Conservation (phyloP, 2,797 vertebrate genomes). For the Clamator glandarius region DNA sequence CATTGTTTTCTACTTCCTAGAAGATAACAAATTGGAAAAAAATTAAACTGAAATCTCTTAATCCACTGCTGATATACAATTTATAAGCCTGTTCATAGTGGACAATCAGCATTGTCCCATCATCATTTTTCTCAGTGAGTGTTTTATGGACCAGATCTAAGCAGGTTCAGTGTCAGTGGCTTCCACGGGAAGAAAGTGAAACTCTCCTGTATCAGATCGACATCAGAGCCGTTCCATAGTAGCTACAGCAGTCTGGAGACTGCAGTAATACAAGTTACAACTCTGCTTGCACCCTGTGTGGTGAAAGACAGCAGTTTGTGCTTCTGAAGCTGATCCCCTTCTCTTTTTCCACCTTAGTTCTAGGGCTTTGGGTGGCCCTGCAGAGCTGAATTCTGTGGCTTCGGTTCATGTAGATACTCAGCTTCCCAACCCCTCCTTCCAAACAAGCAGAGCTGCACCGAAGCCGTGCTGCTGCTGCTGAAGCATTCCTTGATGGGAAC, state of each 20-base stretch:
- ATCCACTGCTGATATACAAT: neutral
- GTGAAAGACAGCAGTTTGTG: neutral
- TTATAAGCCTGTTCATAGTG: neutral
- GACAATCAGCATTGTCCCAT: neutral
- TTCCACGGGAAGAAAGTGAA: neutral
- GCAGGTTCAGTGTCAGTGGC: neutral
- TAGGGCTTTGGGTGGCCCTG: neutral
- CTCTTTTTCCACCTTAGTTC: neutral
- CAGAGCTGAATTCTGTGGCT: neutral
- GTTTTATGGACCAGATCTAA: neutral
- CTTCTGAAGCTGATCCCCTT: neutral
- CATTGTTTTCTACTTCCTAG: neutral
- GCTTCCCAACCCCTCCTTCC: neutral
- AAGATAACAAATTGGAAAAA: neutral
- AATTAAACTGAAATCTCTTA: neutral
- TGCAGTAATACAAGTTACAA: neutral
- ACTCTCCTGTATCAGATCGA: neutral
- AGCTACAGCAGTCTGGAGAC: neutral
- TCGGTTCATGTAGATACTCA: neutral
- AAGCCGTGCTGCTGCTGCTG: neutral
- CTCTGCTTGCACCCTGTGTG: neutral
- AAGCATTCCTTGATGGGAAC: neutral
- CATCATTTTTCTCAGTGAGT: neutral
- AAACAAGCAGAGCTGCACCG: neutral
- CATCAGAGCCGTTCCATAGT: neutral